Evolutionary conservation across 2,797 vertebrate species (phyloP), one percentile per base, ranked within the genome.

Genomic region (Trematomus bernacchii): DNA sequence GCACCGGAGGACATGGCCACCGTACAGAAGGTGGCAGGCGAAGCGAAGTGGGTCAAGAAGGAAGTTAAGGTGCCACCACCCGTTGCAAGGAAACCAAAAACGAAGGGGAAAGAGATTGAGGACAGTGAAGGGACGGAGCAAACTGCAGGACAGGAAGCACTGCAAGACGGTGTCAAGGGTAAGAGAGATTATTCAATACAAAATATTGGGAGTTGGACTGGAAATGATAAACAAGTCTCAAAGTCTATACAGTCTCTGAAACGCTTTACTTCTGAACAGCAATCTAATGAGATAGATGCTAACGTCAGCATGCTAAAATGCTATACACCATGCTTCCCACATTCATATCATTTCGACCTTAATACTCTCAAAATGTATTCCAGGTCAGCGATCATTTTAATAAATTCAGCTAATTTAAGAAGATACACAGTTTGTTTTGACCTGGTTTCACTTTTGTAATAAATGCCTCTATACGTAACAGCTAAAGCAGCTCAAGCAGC

Each of bases 51-150:
- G 2, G 83, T 83, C 43, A 93, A 92, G 69, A 96, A 94, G 69
- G 89, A 85, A 1, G 55, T 84, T 54, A 99, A 96, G 92, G 91
- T 97, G 27, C 97, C 97, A 5, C 98, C 98, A 14, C 97, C 97
- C 0, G 96, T 99, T 37, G 97, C 98, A 86, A 98, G 94, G 83
- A 99, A 99, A 91, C 98, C 95, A 7, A 92, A 85, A 85, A 3
- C 86, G 0, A 93, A 89, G 75, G 71, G 76, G 53, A 90, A 88
- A 87, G 89, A 91, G 73, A 67, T 4, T 3, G 90, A 93, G 37
- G 71, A 27, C 40, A 61, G 59, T 71, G 89, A 86, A 71, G 87
- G 62, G 52, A 79, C 76, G 44, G 89, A 91, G 74, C 79, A 87
- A 52, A 87, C 94, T 90, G 91, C 86, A 52, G 94, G 93, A 82